Percentiles rank a stretch among this genome's conserved stretches.
Conservation (phyloP, 1,140 invertebrate species). For the Drosophila saltans region DNA sequence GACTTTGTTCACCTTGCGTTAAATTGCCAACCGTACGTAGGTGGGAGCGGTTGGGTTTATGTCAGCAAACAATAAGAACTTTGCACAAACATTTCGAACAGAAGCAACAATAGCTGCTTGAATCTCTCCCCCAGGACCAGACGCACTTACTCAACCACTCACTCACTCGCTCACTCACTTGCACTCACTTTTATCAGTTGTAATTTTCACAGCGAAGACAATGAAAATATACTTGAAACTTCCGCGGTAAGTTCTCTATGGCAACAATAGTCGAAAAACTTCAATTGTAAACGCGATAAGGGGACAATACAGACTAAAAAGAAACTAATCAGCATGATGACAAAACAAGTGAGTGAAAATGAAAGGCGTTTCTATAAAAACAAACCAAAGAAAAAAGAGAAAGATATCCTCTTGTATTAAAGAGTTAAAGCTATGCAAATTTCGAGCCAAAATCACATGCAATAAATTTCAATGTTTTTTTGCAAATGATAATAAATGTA, state of each 20-base stretch:
- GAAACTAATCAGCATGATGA: conserved; percentile 69
- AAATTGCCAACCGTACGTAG: conserved; percentile 51
- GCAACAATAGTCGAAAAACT: conserved; percentile 69
- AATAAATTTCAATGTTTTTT: conserved; percentile 75
- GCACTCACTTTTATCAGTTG: conserved; percentile 65
- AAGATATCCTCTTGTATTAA: conserved; percentile 33
- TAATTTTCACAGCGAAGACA: conserved; percentile 42
- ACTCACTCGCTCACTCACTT: conserved; percentile 55
- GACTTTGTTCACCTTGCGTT: conserved; percentile 77
- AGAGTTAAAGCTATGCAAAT: conserved; percentile 52
- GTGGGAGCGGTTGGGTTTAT: conserved; percentile 21
- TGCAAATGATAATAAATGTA: conserved; percentile 81
- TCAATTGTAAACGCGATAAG: conserved; percentile 66
- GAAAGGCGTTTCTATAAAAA: conserved; percentile 1
- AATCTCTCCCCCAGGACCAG: conserved; percentile 2
- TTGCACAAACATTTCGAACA: conserved; percentile 24
- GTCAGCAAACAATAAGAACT: conserved; percentile 46
- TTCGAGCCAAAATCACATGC: conserved; percentile 49
- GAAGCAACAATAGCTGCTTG: conserved; percentile 22
- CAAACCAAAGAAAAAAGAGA: background rate
- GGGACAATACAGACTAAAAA: conserved; percentile 31
- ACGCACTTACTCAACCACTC: background rate
- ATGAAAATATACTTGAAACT: conserved; percentile 27
- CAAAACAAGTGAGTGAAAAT: conserved; percentile 37
- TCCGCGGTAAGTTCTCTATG: background rate